Base-by-base conservation (phyloP, 2,797 vertebrate genomes). In the Discoglossus pictus region DNA sequence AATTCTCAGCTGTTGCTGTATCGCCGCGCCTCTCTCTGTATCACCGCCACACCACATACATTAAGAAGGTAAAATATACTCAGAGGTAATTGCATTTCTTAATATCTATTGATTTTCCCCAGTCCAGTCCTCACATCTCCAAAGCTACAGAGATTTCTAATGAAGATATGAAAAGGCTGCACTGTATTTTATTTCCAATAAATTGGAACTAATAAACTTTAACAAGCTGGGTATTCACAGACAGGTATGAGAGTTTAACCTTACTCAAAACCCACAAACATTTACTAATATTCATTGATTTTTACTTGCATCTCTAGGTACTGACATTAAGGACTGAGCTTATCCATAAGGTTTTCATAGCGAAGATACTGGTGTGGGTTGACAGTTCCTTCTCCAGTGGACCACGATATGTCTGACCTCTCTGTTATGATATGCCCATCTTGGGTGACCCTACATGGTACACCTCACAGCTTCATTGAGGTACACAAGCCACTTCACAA, bases 151-250 rank as follows among this genome's bases (percentile, higher is more conserved):
- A 62, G 61, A 53, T 46, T 54, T 52, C 61, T 65, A 54, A 65
- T 65, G 61, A 54, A 65, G 61, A 65, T 46, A 46, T 35, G 50
- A 44, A 46, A 65, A 53, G 11, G 50, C 16, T 27, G 10, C 7
- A 34, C 61, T 34, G 36, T 20, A 64, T 64, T 53, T 64, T 64
- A 64, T 64, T 20, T 53, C 50, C 39, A 20, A 65, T 65, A 65
- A 54, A 65, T 54, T 21, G 61, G 10, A 54, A 54, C 35, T 65
- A 54, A 65, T 65, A 65, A 65, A 65, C 35, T 53, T 44, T 53
- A 65, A 54, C 42, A 44, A 48, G 50, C 61, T 42, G 20, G 6
- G 46, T 20, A 10, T 24, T 48, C 13, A 21, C 46, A 48, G 46
- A 48, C 15, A 25, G 46, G 20, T 24, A 48, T 24, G 20, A 24